phyloP scores from a whole-genome alignment of 2,888 invertebrate species.

The Drosophila nigricruria region DNA sequence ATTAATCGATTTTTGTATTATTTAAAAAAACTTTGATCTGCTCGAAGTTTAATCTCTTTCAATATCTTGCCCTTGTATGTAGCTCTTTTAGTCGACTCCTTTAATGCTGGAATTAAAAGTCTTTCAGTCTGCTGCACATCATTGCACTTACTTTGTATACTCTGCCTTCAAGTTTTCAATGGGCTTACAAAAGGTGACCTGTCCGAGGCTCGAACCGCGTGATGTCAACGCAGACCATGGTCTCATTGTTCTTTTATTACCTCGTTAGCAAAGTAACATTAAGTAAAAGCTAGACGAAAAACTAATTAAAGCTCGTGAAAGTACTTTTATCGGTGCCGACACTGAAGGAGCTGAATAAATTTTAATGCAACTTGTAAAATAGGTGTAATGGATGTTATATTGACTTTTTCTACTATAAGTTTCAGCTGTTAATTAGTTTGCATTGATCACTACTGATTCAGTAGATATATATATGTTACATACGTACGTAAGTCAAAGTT shows the following conservation, averaged over 20 bases:
- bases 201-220: not conserved
- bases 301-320: not conserved
- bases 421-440: not conserved
- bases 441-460: not conserved
- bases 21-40: too few relatives aligned
- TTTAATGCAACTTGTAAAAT: not conserved
- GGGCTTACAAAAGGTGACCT: not conserved
- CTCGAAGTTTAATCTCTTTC: too few relatives aligned
- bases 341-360: not conserved
- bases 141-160: not conserved
- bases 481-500: not conserved
- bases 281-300: not conserved
- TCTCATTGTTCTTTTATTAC: not conserved
- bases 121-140: not conserved
- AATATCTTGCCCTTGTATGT: not conserved
- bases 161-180: not conserved
- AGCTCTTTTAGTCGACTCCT: not conserved
- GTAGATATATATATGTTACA: not conserved
- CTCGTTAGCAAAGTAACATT: slow-evolving; percentile 1
- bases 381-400: not conserved
- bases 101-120: not conserved
- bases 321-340: not conserved
- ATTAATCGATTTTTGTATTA: too few relatives aligned
- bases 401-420: not conserved
- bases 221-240: not conserved